Base-by-base conservation (phyloP, 2,113 vertebrate species). In the Bubo bubo region DNA sequence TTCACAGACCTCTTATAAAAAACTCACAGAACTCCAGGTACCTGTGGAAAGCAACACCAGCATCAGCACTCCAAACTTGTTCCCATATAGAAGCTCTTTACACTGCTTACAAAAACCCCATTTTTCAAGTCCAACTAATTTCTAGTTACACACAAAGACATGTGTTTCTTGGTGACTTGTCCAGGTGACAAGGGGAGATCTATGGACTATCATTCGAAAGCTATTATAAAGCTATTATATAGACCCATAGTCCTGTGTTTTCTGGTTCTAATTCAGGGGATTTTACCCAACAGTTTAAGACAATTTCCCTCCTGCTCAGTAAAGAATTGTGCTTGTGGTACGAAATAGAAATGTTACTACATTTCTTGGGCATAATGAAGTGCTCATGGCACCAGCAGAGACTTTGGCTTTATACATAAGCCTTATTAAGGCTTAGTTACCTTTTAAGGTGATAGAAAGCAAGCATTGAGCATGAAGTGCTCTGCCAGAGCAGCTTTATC, bases 351-450 rank as follows among this genome's bases (percentile, higher is more conserved):
- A 59, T 3, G 11, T 67, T n/a, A 12, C 32, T 50, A 24, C 11
- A 45, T 66, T 79, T 92, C n/a, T 50, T 47, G 39, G 12, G 43
- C 35, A 52, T 70, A 92, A 96, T 68, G 85, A 97, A 4, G 76
- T 75, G 88, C 89, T 96, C 91, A 84, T 39, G n/a, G 88, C 86
- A 95, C 72, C 83, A 93, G 93, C 88, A 95, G 90, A 91, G 74
- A 70, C 16, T 70, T 64, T 0, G 8, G 39, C 34, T 91, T 93
- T 49, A 39, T 6, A 35, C 22, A 10, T 67, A 71, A 84, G 37
- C 73, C 90, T 97, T 95, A 96, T 76, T 91, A 93, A 96, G 60
- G 88, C 86, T 96, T 63, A 90, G 93, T 96, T 97, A 86, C 90
- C 87, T 97, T 96, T 89, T 77, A 76, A 80, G 59, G 77, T 71